phyloP scores from a whole-genome alignment of 2,888 invertebrate genomes.

The Hermaeophaga mercurialis region DNA sequence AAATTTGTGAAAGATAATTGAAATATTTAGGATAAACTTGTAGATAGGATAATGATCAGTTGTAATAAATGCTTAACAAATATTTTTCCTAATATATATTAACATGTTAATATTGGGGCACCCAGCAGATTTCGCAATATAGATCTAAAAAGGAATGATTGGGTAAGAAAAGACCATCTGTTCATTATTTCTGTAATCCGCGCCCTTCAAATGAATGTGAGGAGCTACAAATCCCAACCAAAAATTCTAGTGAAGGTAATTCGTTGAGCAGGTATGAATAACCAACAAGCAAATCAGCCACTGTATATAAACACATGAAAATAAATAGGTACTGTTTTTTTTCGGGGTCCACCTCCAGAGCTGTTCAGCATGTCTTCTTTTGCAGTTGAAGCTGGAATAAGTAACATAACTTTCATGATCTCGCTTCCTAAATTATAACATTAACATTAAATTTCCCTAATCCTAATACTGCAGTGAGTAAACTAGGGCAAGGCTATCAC shows the following conservation, averaged over 20 bases:
- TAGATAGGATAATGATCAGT: too few relatives aligned
- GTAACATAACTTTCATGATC: conserved; percentile 57
- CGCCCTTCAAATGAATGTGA: conserved; percentile 41
- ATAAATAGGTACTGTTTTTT: conserved; percentile 60
- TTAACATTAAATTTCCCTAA: conserved; percentile 38
- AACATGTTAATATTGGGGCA: neutral
- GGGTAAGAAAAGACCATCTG: conserved; percentile 19
- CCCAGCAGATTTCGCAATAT: neutral
- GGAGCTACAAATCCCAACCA: conserved; percentile 56
- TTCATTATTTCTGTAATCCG: conserved; percentile 3
- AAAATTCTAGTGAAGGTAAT: conserved; percentile 60
- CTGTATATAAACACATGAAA: conserved; percentile 60
- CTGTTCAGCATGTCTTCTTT: conserved; percentile 49
- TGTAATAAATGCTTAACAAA: too few relatives aligned
- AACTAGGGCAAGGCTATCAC: conserved; percentile 58
- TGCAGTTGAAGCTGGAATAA: conserved; percentile 55
- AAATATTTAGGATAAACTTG: too few relatives aligned
- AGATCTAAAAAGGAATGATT: neutral
- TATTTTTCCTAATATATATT: too few relatives aligned
- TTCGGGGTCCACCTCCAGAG: conserved; percentile 49
- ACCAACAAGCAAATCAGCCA: conserved; percentile 60
- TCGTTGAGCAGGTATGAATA: conserved; percentile 58
- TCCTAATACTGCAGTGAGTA: conserved; percentile 54
- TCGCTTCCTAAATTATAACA: conserved; percentile 52
- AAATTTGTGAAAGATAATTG: too few relatives aligned